Conservation (phyloP, 2,888 invertebrate species). For the Epinotia demarniana region DNA sequence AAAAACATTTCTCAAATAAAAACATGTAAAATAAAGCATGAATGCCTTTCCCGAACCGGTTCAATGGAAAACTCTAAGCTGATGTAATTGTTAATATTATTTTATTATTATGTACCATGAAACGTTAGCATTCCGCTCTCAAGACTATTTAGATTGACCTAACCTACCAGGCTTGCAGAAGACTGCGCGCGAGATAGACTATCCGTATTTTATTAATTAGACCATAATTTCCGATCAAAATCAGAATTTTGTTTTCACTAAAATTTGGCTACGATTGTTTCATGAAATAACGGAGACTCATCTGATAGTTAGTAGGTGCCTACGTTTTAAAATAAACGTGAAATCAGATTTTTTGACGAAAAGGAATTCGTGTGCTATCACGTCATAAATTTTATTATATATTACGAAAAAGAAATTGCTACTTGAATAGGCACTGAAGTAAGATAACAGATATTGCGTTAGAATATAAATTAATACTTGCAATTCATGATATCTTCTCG, state of each 20-base stretch:
- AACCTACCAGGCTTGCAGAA: too few species aligned
- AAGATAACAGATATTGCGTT: not conserved
- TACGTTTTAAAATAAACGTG: not conserved
- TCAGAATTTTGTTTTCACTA: too few species aligned
- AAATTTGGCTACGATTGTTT: not conserved
- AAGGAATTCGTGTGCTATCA: not conserved
- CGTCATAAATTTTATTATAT: not conserved
- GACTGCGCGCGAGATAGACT: too few species aligned
- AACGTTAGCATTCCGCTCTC: too few species aligned
- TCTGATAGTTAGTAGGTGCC: too few species aligned
- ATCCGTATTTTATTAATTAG: too few species aligned
- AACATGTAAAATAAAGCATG: not conserved
- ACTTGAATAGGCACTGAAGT: not conserved
- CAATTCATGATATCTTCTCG: conserved; percentile 2
- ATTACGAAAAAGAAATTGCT: not conserved
- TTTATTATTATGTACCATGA: too few species aligned
- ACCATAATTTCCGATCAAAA: too few species aligned
- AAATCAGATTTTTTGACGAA: not conserved
- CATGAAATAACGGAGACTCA: not conserved
- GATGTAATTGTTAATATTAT: not conserved
- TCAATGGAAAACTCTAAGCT: not conserved
- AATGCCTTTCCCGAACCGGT: not conserved
- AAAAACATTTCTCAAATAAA: conserved; percentile 21
- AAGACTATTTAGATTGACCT: too few species aligned
- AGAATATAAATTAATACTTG: not conserved